Conservation (phyloP, 2,888 invertebrate species). For the Hermodice carunculata region DNA sequence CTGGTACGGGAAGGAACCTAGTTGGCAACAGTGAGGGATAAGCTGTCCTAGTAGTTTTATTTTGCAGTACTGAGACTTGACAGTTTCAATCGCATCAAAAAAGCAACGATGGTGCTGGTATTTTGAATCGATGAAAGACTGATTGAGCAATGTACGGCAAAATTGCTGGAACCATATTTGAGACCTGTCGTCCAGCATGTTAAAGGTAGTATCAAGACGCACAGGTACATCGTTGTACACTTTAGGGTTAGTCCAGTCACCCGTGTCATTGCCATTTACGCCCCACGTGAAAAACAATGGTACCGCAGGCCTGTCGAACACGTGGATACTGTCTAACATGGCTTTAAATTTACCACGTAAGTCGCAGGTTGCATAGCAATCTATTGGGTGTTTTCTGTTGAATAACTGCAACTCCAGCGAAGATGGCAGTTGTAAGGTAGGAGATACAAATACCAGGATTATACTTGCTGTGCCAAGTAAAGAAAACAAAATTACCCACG, state of each 20-base stretch:
- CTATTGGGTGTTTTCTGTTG: neutral
- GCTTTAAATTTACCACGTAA: too few relatives aligned
- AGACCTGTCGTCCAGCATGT: conserved; percentile 83
- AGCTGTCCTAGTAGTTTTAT: too few relatives aligned
- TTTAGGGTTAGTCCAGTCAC: conserved; percentile 85
- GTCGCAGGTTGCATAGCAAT: neutral
- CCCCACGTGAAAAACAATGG: conserved; percentile 14
- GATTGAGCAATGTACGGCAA: conserved; percentile 72
- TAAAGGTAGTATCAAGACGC: conserved; percentile 83
- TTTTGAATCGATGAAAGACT: neutral
- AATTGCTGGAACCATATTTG: conserved; percentile 88
- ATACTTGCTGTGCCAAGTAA: too few relatives aligned
- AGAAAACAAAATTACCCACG: too few relatives aligned
- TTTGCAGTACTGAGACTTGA: neutral
- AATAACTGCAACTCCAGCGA: neutral
- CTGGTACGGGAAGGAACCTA: too few relatives aligned
- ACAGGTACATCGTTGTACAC: conserved; percentile 79
- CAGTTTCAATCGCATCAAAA: conserved; percentile 3
- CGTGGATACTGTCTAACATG: too few relatives aligned
- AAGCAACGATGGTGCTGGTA: neutral
- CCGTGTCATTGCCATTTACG: conserved; percentile 75
- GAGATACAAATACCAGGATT: neutral
- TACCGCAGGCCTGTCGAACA: too few relatives aligned
- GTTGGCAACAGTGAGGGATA: too few relatives aligned
- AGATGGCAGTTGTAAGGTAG: neutral